Base-by-base conservation (phyloP, 2,797 vertebrate species). In the Lates japonicus region DNA sequence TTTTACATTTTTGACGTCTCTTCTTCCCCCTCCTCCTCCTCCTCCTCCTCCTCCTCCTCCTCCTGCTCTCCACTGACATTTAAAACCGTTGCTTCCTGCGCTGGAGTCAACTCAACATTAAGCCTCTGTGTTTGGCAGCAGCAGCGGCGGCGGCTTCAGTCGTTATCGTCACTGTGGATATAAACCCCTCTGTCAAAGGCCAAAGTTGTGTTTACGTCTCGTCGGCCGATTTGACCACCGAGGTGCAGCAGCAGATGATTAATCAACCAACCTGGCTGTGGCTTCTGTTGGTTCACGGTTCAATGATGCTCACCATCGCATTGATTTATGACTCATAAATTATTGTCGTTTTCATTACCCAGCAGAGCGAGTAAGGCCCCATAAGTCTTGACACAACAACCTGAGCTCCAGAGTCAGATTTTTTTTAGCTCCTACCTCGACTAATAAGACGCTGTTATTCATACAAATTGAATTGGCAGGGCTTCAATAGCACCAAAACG, bases 311-410 rank as follows among this genome's bases (percentile, higher is more conserved):
- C 60, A 62, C 82, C 70, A 76, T 77, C 33, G 3, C 68, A 86
- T 83, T 83, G 91, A 92, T 88, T 88, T 80, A 79, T 90, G 87
- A 88, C 89, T 91, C 86, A 87, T 84, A 83, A 90, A 84, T 90
- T 85, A 89, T 86, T 90, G 87, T 89, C 65, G 39, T 86, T 91
- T 90, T 93, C 88, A 88, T 92, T 88, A 81, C 79, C 75, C 77
- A 66, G 85, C 85, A 58, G 46, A 77, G 74, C 42, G 16, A 81
- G 81, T 76, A 55, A 66, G 66, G 74, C 62, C 29, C 29, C 31
- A 74, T 74, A 76, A 69, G 82, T 84, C 86, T 73, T 57, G 66
- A 80, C 85, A 86, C 85, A 87, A 86, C 80, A 87, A 77, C 77
- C 76, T 52, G 68, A 75, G 69, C 72, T 82, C 37, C 37, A 0